A percentile compares a stretch with the other conserved stretches of the same genome.
Evolutionary conservation across 2,113 vertebrate species (phyloP).

Genomic region (Dicaeum eximium): DNA sequence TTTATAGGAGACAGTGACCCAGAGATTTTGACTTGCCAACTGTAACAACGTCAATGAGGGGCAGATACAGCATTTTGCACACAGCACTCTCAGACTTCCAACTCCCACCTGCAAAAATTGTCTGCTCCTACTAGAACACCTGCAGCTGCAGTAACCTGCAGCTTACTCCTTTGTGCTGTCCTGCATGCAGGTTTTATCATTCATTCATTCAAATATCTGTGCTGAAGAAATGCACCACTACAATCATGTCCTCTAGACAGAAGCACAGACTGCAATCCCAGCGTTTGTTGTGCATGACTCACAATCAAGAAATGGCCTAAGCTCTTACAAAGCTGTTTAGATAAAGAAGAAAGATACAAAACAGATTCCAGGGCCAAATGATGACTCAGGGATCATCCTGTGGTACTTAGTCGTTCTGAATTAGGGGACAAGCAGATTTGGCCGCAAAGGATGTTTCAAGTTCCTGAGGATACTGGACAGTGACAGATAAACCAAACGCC

Average conservation of each 20-base stretch:
- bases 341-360: slow-evolving; percentile 9
- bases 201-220: not conserved
- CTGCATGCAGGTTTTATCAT: not conserved
- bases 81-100: not conserved
- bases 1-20: not conserved
- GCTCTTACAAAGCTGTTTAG: not conserved
- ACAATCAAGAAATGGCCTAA: not conserved
- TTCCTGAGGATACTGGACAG: not conserved
- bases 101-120: not conserved
- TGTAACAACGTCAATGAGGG: fast-evolving
- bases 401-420: not conserved
- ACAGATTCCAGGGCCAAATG: not conserved
- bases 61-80: not conserved
- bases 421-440: not conserved
- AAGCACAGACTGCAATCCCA: not conserved
- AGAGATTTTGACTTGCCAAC: not conserved
- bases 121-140: not conserved
- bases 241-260: not conserved
- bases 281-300: not conserved
- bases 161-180: not conserved
- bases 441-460: not conserved
- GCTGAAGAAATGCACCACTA: not conserved
- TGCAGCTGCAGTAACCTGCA: too few species aligned
- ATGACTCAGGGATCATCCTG: not conserved
- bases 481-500: not conserved